phyloP scores from a whole-genome alignment of 2,797 vertebrate species.

The Gymnodraco acuticeps region DNA sequence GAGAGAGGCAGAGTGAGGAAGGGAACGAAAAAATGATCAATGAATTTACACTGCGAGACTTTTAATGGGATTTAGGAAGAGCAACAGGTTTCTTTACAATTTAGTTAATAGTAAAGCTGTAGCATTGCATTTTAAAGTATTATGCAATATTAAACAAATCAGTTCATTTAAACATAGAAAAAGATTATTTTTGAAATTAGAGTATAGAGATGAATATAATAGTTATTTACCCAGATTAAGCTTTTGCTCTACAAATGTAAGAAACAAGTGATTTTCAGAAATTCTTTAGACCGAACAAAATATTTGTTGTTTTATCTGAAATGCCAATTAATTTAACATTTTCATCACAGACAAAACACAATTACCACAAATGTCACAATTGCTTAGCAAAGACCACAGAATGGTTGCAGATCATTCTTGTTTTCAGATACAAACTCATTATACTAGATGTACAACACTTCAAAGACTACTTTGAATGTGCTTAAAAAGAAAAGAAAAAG shows the following conservation, averaged over 20 bases:
- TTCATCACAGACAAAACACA: neutral
- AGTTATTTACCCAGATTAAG: neutral
- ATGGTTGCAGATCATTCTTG: neutral
- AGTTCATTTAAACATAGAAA: neutral
- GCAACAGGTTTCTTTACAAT: conserved; percentile 18
- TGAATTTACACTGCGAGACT: conserved; percentile 10
- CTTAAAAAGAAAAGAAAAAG: neutral
- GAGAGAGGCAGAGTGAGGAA: conserved; percentile 15
- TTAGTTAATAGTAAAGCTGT: neutral
- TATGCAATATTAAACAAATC: neutral
- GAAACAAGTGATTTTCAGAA: too few species aligned
- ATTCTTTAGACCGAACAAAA: neutral
- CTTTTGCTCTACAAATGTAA: too few species aligned
- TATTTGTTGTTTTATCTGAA: neutral
- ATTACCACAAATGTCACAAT: neutral
- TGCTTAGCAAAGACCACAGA: neutral
- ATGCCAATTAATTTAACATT: neutral
- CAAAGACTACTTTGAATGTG: too few species aligned
- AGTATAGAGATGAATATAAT: neutral
- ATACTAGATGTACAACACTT: fast-evolving
- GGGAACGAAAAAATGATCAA: conserved; percentile 27
- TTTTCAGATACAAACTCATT: neutral
- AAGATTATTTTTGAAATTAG: neutral
- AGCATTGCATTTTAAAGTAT: neutral
- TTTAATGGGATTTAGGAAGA: conserved; percentile 20